Percentiles rank a stretch among this genome's conserved stretches.
Evolutionary conservation across 2,797 vertebrate genomes (phyloP).

Genomic region (Melanotaenia trifasciata): DNA sequence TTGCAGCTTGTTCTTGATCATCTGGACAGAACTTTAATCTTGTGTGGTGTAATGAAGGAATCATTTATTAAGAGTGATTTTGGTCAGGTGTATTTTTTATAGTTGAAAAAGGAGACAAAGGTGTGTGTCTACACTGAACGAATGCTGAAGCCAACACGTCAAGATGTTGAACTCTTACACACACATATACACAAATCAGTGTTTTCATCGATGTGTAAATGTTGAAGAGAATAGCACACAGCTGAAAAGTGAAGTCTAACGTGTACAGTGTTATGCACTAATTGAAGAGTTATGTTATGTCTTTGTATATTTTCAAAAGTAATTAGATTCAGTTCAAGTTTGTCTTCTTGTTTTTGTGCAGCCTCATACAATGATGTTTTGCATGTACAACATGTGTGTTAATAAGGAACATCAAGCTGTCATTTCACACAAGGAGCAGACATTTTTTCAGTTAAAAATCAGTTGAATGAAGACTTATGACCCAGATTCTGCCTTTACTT

Average conservation of each 20-base stretch:
- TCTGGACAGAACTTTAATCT: no score
- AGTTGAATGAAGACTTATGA: conserved; percentile 33
- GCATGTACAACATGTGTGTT: conserved; percentile 31
- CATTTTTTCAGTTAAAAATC: conserved; percentile 18
- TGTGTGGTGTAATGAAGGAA: conserved; percentile 6
- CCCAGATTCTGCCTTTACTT: conserved; percentile 6
- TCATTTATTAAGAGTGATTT: conserved; percentile 15
- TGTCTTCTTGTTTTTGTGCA: conserved; percentile 25
- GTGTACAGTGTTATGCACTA: no score
- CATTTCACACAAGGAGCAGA: conserved; percentile 1
- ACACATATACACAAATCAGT: not conserved
- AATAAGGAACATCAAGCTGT: not conserved
- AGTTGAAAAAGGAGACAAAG: not conserved
- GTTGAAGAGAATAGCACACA: not conserved
- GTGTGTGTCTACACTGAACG: not conserved
- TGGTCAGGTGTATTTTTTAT: not conserved
- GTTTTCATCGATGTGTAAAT: not conserved
- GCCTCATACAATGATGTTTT: not conserved
- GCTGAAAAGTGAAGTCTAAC: not conserved
- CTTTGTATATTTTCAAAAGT: not conserved
- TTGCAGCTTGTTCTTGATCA: no score
- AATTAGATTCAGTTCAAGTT: conserved; percentile 23
- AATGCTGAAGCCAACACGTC: not conserved
- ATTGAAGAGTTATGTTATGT: not conserved
- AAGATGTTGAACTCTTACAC: not conserved